Conservation (phyloP, 1,140 invertebrate species). For the Drosophila virilis region DNA sequence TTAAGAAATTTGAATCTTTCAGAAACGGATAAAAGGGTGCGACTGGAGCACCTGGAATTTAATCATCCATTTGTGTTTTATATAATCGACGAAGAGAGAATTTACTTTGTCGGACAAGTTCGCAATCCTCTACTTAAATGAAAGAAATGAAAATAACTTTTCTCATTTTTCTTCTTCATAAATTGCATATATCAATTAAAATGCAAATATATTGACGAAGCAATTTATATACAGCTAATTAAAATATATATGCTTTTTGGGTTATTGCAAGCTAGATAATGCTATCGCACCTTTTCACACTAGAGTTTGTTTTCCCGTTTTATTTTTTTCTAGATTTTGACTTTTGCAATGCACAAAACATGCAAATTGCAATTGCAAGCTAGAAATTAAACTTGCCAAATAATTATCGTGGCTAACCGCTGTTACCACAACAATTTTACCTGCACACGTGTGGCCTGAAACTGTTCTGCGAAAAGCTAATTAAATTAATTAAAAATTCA, state of each 20-base stretch:
- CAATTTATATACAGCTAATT: no score
- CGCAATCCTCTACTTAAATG: background rate
- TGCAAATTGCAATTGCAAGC: background rate
- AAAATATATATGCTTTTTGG: no score
- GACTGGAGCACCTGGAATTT: constrained; percentile 2
- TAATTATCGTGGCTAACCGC: background rate
- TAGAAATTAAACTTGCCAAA: background rate
- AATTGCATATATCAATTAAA: no score
- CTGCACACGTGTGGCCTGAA: background rate
- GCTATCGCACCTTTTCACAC: no score
- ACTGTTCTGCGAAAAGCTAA: constrained; percentile 20
- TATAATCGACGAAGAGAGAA: constrained; percentile 15
- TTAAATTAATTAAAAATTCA: constrained; percentile 59
- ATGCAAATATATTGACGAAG: no score
- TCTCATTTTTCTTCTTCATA: no score
- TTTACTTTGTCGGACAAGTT: constrained; percentile 38
- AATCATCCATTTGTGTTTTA: constrained; percentile 41
- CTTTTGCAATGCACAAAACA: no score
- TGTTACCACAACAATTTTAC: constrained; percentile 3
- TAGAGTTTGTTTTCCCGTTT: background rate
- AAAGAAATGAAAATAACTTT: no score
- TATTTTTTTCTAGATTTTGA: background rate
- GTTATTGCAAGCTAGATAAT: no score
- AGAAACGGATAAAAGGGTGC: background rate
- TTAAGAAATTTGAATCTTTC: background rate